phyloP scores from a whole-genome alignment of 2,113 vertebrate species.

The Cisticola juncidis region DNA sequence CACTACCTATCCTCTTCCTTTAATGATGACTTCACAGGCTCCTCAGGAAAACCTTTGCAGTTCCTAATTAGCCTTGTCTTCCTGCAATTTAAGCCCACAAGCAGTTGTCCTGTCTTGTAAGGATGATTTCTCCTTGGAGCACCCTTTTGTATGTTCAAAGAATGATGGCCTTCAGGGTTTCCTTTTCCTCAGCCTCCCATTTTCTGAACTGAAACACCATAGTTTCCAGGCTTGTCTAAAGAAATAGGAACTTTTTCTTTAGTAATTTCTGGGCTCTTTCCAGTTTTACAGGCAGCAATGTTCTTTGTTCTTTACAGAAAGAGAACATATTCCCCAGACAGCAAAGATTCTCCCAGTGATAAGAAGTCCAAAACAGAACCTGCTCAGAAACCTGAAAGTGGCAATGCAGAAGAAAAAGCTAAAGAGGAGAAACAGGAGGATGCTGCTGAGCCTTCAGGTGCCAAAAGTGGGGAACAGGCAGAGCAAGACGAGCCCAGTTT shows the following conservation, averaged over 20 bases:
- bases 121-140: neutral
- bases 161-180: neutral
- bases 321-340: constrained; percentile 80
- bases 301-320: constrained; percentile 67
- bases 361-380: constrained; percentile 78
- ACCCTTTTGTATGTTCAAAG: neutral
- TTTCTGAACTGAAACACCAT: neutral
- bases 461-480: constrained; percentile 70
- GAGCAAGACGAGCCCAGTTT: constrained; percentile 73
- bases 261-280: neutral
- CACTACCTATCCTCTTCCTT: neutral
- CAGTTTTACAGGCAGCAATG: neutral
- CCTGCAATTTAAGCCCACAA: neutral
- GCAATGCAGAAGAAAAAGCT: constrained; percentile 68
- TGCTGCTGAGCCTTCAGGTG: constrained; percentile 57
- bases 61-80: neutral
- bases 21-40: neutral
- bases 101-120: neutral
- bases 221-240: neutral
- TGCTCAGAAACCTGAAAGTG: constrained; percentile 69
- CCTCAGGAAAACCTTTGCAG: neutral
- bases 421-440: constrained; percentile 77
- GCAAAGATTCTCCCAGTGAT: constrained; percentile 77
- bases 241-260: neutral
- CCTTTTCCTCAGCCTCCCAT: neutral